These are phyloP conservation scores for Ditula angustiorana DNA, from an alignment of 2,888 invertebrate species.

Conservation along the genomic window DNA sequence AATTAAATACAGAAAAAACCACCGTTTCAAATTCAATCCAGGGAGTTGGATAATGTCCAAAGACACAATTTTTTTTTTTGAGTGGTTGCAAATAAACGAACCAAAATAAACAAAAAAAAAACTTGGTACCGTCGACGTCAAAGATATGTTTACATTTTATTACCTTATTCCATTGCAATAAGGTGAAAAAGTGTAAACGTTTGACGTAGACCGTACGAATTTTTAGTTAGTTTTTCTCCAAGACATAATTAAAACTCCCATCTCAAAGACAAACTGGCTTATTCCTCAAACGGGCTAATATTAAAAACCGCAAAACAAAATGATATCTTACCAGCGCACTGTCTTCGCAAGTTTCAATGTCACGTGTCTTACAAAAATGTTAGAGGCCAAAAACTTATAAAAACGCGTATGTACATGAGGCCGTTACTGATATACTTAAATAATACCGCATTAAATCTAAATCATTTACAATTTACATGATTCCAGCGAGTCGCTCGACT, in stretches of 20 bases:
- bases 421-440: constrained; percentile 62
- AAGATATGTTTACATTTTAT: no score
- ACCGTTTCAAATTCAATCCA: not conserved
- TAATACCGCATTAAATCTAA: constrained; percentile 61
- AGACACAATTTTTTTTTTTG: constrained; percentile 3
- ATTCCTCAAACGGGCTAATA: constrained; percentile 1
- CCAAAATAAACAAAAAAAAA: no score
- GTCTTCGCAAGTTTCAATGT: not conserved
- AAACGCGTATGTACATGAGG: constrained; percentile 80
- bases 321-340: no score
- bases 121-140: no score
- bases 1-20: constrained; percentile 3
- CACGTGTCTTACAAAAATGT: constrained; percentile 50
- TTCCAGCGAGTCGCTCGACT: constrained; percentile 48
- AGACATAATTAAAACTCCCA: constrained; percentile 13
- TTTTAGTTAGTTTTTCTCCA: not conserved
- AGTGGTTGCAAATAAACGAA: no score
- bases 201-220: no score
- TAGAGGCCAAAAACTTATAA: constrained; percentile 57
- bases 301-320: constrained; percentile 26
- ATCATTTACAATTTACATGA: constrained; percentile 76
- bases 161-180: no score
- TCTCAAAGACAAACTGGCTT: not conserved
- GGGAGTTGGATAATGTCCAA: constrained; percentile 1
- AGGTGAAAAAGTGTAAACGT: no score